These are phyloP conservation scores for Pteronotus mesoamericanus DNA, from an alignment of 2,797 vertebrate genomes.

Conservation along the genomic window DNA sequence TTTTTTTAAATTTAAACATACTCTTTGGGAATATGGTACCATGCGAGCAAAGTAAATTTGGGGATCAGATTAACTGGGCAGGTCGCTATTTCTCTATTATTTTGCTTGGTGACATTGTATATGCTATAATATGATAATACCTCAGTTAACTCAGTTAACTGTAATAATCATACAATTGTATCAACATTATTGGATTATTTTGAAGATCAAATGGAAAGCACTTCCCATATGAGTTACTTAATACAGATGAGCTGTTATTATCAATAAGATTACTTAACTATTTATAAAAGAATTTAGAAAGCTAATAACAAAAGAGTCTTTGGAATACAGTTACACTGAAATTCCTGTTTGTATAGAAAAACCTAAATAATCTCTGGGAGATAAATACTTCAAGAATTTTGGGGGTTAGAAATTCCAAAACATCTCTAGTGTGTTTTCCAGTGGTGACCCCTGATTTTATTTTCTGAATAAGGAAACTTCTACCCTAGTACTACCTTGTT, in stretches of 20 bases:
- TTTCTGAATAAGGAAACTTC: neutral
- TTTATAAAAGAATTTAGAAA: conserved; percentile 2
- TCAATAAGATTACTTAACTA: neutral
- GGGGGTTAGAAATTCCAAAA: neutral
- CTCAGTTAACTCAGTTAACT: neutral
- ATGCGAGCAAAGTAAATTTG: neutral
- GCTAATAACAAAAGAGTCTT: neutral
- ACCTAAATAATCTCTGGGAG: neutral
- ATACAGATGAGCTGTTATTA: neutral
- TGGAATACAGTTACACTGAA: neutral
- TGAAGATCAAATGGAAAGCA: neutral
- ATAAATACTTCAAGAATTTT: neutral
- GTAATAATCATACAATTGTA: neutral
- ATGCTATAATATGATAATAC: neutral
- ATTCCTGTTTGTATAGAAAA: neutral
- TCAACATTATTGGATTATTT: neutral
- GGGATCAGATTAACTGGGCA: neutral
- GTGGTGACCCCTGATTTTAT: neutral
- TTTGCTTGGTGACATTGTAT: neutral
- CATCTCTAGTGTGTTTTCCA: neutral
- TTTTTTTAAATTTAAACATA: neutral
- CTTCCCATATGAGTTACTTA: neutral
- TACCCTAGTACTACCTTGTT: neutral
- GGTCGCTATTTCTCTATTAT: neutral
- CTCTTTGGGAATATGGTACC: neutral